Conservation (phyloP, 2,113 vertebrate species). For the Meriones unguiculatus region DNA sequence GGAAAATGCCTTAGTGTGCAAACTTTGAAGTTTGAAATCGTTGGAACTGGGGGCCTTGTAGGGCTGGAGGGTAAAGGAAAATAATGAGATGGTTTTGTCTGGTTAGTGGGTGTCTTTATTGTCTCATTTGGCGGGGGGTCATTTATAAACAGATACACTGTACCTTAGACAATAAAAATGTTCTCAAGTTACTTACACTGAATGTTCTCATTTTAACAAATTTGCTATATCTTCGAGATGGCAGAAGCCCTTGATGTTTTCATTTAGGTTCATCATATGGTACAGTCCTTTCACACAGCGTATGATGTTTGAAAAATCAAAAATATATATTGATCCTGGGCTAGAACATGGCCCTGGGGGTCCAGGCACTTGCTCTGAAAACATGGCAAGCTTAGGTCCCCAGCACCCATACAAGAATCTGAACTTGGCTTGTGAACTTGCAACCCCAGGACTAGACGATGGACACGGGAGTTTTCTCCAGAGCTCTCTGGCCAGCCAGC, state of each 20-base stretch:
- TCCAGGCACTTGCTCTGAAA: not conserved
- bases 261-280: not conserved
- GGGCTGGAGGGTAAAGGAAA: not conserved
- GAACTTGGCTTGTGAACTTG: not conserved
- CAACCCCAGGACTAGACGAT: not conserved
- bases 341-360: not conserved
- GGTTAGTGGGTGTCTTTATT: not conserved
- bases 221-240: not conserved
- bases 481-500: not conserved
- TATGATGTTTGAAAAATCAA: not conserved
- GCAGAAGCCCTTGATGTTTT: conserved; percentile 14
- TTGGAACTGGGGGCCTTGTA: conserved; percentile 1
- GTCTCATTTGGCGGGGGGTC: not conserved
- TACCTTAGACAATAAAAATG: not conserved
- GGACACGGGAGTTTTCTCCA: not conserved
- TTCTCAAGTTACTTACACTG: not conserved
- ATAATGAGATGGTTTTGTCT: conserved; percentile 23
- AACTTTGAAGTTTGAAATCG: conserved; percentile 45
- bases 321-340: not conserved
- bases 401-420: not conserved
- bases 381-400: not conserved
- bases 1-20: conserved; percentile 56
- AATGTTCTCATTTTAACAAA: conserved; percentile 6
- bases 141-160: not conserved
- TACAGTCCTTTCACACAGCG: not conserved